Base-by-base conservation (phyloP, 2,113 vertebrate species). In the Motacilla alba region DNA sequence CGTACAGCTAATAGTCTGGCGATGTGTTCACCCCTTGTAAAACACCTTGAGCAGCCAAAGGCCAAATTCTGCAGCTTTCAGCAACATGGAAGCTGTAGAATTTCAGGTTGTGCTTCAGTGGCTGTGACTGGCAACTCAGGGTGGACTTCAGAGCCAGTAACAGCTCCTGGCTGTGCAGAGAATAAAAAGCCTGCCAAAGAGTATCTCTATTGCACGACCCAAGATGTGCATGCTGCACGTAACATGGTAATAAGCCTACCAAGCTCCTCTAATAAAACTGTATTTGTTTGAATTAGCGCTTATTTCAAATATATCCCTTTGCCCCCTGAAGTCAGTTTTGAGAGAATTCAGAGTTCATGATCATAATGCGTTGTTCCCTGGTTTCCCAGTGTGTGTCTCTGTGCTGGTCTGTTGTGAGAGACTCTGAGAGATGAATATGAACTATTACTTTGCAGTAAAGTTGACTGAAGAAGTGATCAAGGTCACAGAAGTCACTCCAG, bases 211-310 rank as follows among this genome's bases (percentile, higher is more conserved):
- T 60, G 21, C 59, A 52, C 30, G 67, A 43, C 43, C 26, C 43
- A 66, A 16, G 15, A 43, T 66, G 10, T 15, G 19, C 35, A 50
- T 19, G 27, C n/a, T 68, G 23, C 28, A 35, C 0, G 0, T 69
- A 86, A 37, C 20, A 8, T 55, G 17, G 10, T 33, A 66, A 63
- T n/a, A 70, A 73, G 4, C 15, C 16, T 46, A 86, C 8, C 3
- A 3, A 77, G 8, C 8, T 47, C 21, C 33, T 86, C 26, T 39
- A 64, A 22, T 70, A 83, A 77, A 43, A 35, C 6, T 9, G 3
- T 22, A 43, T 62, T 79, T 58, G 5, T 80, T 86, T 87, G 43
- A 91, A 63, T 81, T 72, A 92, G 1, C 13, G 49, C 5, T 2
- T 62, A 22, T 88, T 89, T 74, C 35, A 85, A 64, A 73, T 41